Evolutionary conservation across 2,888 invertebrate genomes (phyloP), one percentile per base, ranked within the genome.

Genomic region (Xestia ashworthii): DNA sequence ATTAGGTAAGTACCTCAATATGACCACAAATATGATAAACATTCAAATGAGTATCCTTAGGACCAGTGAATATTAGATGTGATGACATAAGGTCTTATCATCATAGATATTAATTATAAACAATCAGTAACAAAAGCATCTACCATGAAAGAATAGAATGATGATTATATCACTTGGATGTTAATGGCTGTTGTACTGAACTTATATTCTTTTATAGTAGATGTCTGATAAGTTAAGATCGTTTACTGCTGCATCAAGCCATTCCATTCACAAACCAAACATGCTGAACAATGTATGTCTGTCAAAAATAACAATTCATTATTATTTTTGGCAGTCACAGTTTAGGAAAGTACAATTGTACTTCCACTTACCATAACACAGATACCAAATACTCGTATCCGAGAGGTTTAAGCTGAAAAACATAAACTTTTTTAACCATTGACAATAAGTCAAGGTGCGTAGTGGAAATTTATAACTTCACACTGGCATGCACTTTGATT

Each of bases 331-430:
- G 85, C 91, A 92, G 91, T 87, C 92, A 91, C 90, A 91, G 50
- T 71, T 89, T 88, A 93, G 93, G 95, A 95, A 95, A 94, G 96
- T 95, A 96, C 96, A 88, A 86, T 78, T 80, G 95, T 96, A 96
- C 96, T 93, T 94, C 93, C 96, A 96, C 96, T 96, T 96, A 96
- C 96, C 96, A 96, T 96, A 91, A 92, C 92, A 93, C 92, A 93
- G 94, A 93, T 94, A 95, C 91, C 95, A 95, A 78, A 95, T 92
- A 95, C 95, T 95, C 94, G 95, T 95, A 95, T 95, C 96, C 94
- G 93, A 96, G 95, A 91, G 93, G 96, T 93, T 92, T 92, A 94
- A 93, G 95, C 96, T 96, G 96, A 96, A 96, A 96, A 96, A 96
- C 95, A 96, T 95, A 96, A 95, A 95, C 87, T 91, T 89, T 94